Evolutionary conservation across 2,797 vertebrate species (phyloP), one percentile per base, ranked within the genome.

Genomic region (Lates japonicus): DNA sequence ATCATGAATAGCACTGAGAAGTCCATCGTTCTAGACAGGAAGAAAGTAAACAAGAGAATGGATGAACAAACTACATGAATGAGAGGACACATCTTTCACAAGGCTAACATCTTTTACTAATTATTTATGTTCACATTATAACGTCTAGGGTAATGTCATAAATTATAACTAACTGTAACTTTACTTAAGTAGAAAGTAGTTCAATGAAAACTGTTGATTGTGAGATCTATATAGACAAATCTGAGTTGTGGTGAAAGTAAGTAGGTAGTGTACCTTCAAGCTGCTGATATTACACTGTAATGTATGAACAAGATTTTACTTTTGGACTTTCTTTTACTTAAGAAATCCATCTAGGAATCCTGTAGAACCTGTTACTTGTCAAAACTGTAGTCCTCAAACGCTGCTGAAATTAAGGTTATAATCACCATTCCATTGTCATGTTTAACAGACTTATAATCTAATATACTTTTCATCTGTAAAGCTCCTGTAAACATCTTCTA

Each of bases 1-100:
- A 76, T 97, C 96, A 13, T 99, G 98, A 90, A 99, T 97, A 48
- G 96, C 95, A 73, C 94, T 93, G 67, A 99, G 93, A 99, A 99
- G 82, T 87, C 92, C 91, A 87, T 99, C 97, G 11, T 98, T 98
- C 98, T 99, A 92, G 48, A 88, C 90, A 63, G 70, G 67, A 75
- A 89, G 17, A 46, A 68, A 52, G 37, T 3, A 42, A 44, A 58
- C 1, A 17, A 48, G 42, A 19, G 8, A 48, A 17, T 17, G 5
- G n/a, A 46, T 69, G 5, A 69, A 14, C 22, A 69, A 14, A 29
- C 35, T 41, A 5, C 39, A 29, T 29, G 11, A 7, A 25, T 6
- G n/a, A 12, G n/a, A 1, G 1, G 9, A n/a, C 2, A 49, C 7
- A 20, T n/a, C 9, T 49, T 49, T 49, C 19, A 20, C 5, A 16